Conservation (phyloP, 2,113 vertebrate species). For the Gobiocypris rarus region DNA sequence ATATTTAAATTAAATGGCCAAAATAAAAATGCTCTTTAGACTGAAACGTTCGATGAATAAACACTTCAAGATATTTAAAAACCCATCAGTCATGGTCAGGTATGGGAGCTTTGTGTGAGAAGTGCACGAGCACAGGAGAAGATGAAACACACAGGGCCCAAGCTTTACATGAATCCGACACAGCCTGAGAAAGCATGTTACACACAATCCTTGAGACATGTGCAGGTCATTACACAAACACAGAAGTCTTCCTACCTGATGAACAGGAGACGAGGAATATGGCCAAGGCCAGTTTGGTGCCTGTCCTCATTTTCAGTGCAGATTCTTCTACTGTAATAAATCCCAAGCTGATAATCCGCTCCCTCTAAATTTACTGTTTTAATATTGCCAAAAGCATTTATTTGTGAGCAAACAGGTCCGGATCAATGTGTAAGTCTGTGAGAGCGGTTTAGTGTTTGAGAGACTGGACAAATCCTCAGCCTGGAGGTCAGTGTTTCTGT, state of each 20-base stretch:
- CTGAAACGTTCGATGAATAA: not conserved
- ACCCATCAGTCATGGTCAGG: not conserved
- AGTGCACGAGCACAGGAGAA: no score
- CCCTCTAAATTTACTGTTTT: slow-evolving; percentile 15
- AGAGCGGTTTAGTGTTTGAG: slow-evolving; percentile 26
- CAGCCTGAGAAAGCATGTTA: not conserved
- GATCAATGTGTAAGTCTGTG: slow-evolving; percentile 33
- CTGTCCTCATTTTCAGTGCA: slow-evolving; percentile 94
- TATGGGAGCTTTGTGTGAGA: not conserved
- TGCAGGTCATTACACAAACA: no score
- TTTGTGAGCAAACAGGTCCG: slow-evolving; percentile 34
- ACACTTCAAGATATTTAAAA: not conserved
- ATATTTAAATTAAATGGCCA: not conserved
- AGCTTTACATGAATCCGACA: not conserved
- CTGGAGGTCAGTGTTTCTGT: not conserved
- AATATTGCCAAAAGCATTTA: slow-evolving; percentile 32
- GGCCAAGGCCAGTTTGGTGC: slow-evolving; percentile 95
- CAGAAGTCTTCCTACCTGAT: slow-evolving; percentile 87
- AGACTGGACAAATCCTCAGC: slow-evolving; percentile 29
- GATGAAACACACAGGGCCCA: not conserved
- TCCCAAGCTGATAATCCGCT: slow-evolving; percentile 15
- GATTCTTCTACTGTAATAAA: slow-evolving; percentile 50
- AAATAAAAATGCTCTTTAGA: not conserved
- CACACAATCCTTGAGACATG: not conserved
- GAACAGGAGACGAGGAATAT: slow-evolving; percentile 99